Percentiles rank a stretch among this genome's conserved stretches.
These are phyloP conservation scores for Drosophila basisetae DNA, from an alignment of 2,888 invertebrate genomes.

Conservation along the genomic window DNA sequence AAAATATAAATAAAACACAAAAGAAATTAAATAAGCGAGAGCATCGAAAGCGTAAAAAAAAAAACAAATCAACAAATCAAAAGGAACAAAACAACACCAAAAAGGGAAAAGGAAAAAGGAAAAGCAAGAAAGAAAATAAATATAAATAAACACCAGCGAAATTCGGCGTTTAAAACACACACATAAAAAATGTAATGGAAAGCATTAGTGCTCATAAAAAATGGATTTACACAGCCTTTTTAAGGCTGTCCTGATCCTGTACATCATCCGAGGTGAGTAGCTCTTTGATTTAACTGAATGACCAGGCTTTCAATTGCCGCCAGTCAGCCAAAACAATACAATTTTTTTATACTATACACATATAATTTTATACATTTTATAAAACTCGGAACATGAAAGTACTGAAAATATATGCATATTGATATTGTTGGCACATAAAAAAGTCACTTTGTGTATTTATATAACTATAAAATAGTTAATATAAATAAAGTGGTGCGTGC, in stretches of 20 bases:
- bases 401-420: background rate
- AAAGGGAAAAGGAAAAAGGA: constrained; percentile 19
- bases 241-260: constrained; percentile 85
- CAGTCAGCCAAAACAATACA: constrained; percentile 1
- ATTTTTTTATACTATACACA: background rate
- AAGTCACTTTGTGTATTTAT: background rate
- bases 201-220: constrained; percentile 85
- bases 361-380: background rate
- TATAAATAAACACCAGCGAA: constrained; percentile 50
- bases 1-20: constrained; percentile 16
- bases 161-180: constrained; percentile 68
- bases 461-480: background rate
- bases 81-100: constrained; percentile 12
- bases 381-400: background rate
- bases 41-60: constrained; percentile 32
- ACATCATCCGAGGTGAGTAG: constrained; percentile 84
- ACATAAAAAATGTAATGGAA: constrained; percentile 85
- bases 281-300: background rate
- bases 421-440: background rate
- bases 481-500: background rate
- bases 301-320: background rate
- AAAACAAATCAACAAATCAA: constrained; percentile 47
- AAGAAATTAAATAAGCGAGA: constrained; percentile 29
- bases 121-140: constrained; percentile 25
- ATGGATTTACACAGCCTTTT: constrained; percentile 86